Evolutionary conservation across 2,113 vertebrate genomes (phyloP), one percentile per base, ranked within the genome.

Genomic region (Salvelinus alpinus): DNA sequence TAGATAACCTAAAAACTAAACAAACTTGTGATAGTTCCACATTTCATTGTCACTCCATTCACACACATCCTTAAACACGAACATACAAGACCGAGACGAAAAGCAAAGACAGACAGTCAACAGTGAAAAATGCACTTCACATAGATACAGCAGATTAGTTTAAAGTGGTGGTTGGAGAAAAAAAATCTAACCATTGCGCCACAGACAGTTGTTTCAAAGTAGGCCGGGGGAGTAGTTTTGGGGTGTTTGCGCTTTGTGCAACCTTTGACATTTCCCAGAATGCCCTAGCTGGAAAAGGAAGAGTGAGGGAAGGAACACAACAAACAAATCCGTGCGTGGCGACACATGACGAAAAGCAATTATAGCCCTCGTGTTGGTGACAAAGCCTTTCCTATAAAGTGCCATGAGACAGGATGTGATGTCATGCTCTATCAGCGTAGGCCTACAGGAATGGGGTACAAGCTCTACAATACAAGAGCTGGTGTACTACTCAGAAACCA

Each of bases 191-290:
- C 80, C 1, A 13, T 76, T 84, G 60, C 66, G 65, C 0, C 76
- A 85, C 51, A 83, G 82, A 85, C 51, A 83, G 82, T 70, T 83
- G 84, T 88, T 86, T 76, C 81, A 70, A 92, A 86, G 79, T 76
- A 80, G 86, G 3, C 90, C 75, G 73, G 73, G 65, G 18, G 70
- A 24, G 20, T 47, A 73, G 54, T 74, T 84, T 38, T 78, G 59
- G 60, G 64, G 29, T 64, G 75, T 74, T 77, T 29, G 18, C 78
- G 27, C 25, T 72, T 70, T 75, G 76, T 78, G 77, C 73, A 82
- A 70, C 62, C 77, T 80, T 47, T 79, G 85, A 86, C 81, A 89
- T 89, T 88, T 82, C 87, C 67, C 24, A 87, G 38, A 22, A 62
- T 47, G 80, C 66, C 75, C 79, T 29, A 20, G 75, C 47, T 64